These are phyloP conservation scores for Mizuhopecten yessoensis DNA, from an alignment of 1,140 invertebrate species.

Conservation along the genomic window DNA sequence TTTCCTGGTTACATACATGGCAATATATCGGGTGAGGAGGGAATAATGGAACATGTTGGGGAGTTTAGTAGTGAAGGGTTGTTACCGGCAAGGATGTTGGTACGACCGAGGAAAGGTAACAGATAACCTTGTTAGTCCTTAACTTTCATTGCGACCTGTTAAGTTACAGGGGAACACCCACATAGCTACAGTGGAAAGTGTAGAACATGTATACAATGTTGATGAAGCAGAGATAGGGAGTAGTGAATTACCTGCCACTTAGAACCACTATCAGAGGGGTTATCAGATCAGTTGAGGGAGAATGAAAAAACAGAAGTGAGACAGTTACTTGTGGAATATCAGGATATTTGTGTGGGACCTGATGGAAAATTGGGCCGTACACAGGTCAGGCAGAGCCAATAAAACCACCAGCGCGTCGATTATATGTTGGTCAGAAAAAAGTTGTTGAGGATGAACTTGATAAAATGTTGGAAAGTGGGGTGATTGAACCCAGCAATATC, in stretches of 20 bases:
- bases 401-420: conserved; percentile 58
- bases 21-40: conserved; percentile 41
- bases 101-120: too few species aligned
- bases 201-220: too few species aligned
- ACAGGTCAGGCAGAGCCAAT: too few species aligned
- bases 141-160: too few species aligned
- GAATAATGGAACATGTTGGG: conserved; percentile 56
- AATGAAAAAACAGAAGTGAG: not conserved
- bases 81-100: conserved; percentile 52
- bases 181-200: not conserved
- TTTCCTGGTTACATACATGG: too few species aligned
- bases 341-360: conserved; percentile 64
- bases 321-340: conserved; percentile 41
- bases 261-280: conserved; percentile 26
- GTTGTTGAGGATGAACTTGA: conserved; percentile 77
- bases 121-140: too few species aligned
- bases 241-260: conserved; percentile 57
- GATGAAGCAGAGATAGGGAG: too few species aligned
- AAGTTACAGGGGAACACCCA: too few species aligned
- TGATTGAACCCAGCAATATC: conserved; percentile 61
- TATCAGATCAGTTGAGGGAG: not conserved
- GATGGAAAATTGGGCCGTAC: too few species aligned
- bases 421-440: conserved; percentile 81
- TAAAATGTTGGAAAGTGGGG: conserved; percentile 80
- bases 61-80: conserved; percentile 43